These are phyloP conservation scores for Drosophila borealis DNA, from an alignment of 2,888 invertebrate genomes.

Conservation along the genomic window DNA sequence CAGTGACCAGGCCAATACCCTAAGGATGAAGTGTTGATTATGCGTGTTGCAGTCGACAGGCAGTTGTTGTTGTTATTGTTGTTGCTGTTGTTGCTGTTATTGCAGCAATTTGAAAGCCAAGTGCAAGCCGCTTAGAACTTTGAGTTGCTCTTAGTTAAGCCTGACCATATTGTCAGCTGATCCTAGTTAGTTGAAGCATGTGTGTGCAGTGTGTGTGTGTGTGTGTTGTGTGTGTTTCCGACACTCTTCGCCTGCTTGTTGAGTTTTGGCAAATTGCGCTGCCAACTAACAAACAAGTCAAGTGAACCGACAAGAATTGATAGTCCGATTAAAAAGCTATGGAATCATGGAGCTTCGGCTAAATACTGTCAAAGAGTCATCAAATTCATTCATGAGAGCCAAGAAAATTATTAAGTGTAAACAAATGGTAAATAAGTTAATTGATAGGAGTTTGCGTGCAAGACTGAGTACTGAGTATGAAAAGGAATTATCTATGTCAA, in stretches of 20 bases:
- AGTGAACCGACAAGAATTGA: conserved; percentile 29
- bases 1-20: conserved; percentile 47
- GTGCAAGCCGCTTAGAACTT: conserved; percentile 51
- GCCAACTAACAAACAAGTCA: conserved; percentile 14
- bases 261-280: conserved; percentile 26
- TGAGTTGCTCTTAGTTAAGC: conserved; percentile 14
- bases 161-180: conserved; percentile 52
- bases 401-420: neutral
- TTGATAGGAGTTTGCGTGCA: neutral
- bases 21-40: conserved; percentile 62
- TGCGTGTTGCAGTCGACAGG: conserved; percentile 56
- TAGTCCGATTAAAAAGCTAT: conserved; percentile 27
- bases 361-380: neutral
- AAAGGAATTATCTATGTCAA: too few relatives aligned
- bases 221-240: conserved; percentile 1
- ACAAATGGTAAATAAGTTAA: neutral
- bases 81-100: conserved; percentile 13
- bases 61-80: conserved; percentile 35
- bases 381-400: neutral
- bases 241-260: conserved; percentile 21
- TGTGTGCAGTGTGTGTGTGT: neutral
- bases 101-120: conserved; percentile 46
- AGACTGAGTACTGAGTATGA: too few relatives aligned
- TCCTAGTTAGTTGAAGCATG: conserved; percentile 23
- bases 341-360: conserved; percentile 6